Base-by-base conservation (phyloP, 1,140 invertebrate genomes). In the Oryctes rhinoceros region DNA sequence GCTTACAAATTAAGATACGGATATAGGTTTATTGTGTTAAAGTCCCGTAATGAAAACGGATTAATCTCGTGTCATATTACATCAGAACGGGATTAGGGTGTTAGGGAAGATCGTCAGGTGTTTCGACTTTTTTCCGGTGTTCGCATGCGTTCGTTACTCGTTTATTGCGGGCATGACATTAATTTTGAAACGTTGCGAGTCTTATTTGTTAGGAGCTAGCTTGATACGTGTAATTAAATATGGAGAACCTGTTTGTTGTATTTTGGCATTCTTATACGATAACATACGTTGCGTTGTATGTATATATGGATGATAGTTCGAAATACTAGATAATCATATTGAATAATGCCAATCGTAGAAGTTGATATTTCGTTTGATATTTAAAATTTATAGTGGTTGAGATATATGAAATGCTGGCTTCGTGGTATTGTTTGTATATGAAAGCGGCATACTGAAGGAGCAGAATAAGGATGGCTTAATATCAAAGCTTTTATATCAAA, bases 1-100 rank as follows among this genome's bases (percentile, higher is more conserved):
- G 65, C 65, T 71, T 71, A 71, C 65, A 37, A 71, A 71, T 71
- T 71, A 71, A 71, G 65, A 71, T 71, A 71, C 65, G 65, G 30
- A 71, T 71, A 71, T 71, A 71, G 65, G 65, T 71, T 71, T 71
- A 71, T 71, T 71, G 24, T 71, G 65, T 71, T 71, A 71, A 71
- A 71, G 18, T 71, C 65, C 37, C 65, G 15, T 71, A 71, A 71
- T 71, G 65, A 71, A 71, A 30, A 71, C 35, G 24, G 24, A 71
- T 71, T 71, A 71, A 71, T 71, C 20, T 37, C 65, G 65, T 24
- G 65, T 37, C 35, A 35, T 71, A 71, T 71, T 71, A 71, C 65
- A 71, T 71, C 65, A 71, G 37, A 71, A 71, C 35, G 65, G 35
- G 65, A 71, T 71, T 71, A 71, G 24, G 65, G 24, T 24, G 30